A percentile compares a stretch with the other conserved stretches of the same genome.
phyloP scores from a whole-genome alignment of 2,113 vertebrate genomes.

The Nyctereutes procyonoides region DNA sequence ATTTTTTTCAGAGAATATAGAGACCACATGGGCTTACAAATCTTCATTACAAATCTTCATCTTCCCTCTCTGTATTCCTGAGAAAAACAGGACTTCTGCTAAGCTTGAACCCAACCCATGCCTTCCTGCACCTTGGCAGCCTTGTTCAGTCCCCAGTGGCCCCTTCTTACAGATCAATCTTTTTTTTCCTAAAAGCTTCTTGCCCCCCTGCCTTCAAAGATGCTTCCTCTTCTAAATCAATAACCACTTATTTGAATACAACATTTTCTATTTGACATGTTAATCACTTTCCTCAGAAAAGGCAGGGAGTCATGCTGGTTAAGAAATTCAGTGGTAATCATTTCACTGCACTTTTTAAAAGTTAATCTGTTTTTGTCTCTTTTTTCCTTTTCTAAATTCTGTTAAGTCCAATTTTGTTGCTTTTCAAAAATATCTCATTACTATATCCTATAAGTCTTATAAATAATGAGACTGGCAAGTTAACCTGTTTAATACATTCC shows the following conservation, averaged over 20 bases:
- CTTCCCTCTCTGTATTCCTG: neutral
- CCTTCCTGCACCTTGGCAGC: neutral
- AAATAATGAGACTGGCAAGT: slow-evolving; percentile 61
- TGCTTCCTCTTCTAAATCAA: neutral
- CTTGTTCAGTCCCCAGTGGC: neutral
- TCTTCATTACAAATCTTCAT: neutral
- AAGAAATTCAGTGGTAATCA: neutral
- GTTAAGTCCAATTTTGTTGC: neutral
- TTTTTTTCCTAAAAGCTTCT: neutral
- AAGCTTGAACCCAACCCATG: neutral
- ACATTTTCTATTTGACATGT: neutral
- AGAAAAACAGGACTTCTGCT: neutral
- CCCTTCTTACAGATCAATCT: neutral
- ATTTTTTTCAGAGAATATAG: neutral
- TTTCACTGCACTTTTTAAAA: neutral
- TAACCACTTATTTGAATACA: neutral
- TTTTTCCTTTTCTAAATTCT: slow-evolving; percentile 44
- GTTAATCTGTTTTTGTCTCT: neutral
- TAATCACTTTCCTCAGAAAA: slow-evolving; percentile 34
- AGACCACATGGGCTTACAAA: neutral
- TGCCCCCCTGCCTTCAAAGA: neutral
- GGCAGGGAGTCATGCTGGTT: neutral
- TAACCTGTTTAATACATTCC: slow-evolving; percentile 11
- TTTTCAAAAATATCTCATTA: slow-evolving; percentile 46
- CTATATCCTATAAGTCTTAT: neutral